Evolutionary conservation across 2,113 vertebrate species (phyloP), one percentile per base, ranked within the genome.

Genomic region (Ammodytes marinus): DNA sequence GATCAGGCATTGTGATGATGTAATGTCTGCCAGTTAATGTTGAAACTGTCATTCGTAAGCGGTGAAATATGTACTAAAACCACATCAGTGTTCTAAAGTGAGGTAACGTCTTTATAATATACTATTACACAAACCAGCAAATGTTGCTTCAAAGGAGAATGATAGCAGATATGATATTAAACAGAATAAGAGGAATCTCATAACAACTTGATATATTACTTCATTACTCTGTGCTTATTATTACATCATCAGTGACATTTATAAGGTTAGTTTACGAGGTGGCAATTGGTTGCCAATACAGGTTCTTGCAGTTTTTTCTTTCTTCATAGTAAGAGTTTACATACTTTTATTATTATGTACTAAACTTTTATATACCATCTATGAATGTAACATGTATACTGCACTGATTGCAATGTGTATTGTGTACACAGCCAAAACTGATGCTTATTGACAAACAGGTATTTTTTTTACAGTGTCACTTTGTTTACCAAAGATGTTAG

Each of bases 401-500:
- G 42, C 37, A 3, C 37, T 74, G n/a, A 27, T 50, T 74, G 40
- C 3, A 47, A 19, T 13, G 9, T 65, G 9, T 5, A 6, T 13
- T 68, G 15, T 61, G 3, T 27, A 14, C 37, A 50, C 4, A 1
- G 6, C 39, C 14, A 64, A 1, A 43, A 8, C 49, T 8, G 8
- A 37, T 65, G 37, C 50, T 53, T 43, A 53, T 15, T 71, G 35
- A 43, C 0, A 10, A 68, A 12, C 37, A 5, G 13, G 2, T 13
- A 0, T 8, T 67, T 9, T 58, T 46, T 35, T 49, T 4, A 14
- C 4, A 63, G 5, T 55, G 12, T 73, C 27, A 27, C 8, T 78
- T 12, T 5, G 13, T 47, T 8, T 10, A 49, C 4, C 17, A 82
- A 67, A 82, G 2, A 67, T 82, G 46, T 73, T 13, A 40, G 12